Conservation (phyloP, 2,113 vertebrate genomes). For the Leiothrix lutea region DNA sequence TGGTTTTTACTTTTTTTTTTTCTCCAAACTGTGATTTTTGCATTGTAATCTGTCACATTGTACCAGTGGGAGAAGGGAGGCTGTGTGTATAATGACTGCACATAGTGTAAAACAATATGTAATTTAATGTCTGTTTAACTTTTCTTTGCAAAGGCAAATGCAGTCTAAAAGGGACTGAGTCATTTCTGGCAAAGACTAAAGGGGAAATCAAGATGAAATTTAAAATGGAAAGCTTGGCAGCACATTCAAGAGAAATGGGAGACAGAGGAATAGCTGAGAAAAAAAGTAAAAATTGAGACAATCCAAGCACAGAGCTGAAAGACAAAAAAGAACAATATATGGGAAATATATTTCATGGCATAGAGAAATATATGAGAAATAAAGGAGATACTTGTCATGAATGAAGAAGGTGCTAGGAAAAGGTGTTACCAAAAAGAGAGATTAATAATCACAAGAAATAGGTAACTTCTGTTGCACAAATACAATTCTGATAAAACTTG, state of each 20-base stretch:
- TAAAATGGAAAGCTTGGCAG: conserved; percentile 19
- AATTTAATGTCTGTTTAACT: background rate
- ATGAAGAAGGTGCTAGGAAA: background rate
- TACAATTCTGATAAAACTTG: background rate
- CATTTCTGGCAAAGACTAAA: conserved; percentile 10
- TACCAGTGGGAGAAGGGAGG: background rate
- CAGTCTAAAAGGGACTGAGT: background rate
- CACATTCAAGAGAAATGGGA: background rate
- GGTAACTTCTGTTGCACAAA: background rate
- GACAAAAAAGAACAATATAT: background rate
- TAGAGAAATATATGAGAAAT: background rate
- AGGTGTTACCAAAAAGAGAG: background rate
- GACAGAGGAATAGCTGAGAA: background rate
- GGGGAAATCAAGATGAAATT: conserved; percentile 3
- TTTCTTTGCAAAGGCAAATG: background rate
- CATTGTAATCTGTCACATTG: background rate
- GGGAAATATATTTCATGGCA: background rate
- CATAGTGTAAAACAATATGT: background rate
- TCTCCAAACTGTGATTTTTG: background rate
- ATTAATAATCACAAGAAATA: background rate
- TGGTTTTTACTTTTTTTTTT: background rate
- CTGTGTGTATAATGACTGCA: background rate
- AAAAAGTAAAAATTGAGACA: background rate
- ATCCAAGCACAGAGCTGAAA: background rate
- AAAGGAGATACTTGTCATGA: background rate